Percentiles rank a stretch among this genome's conserved stretches.
phyloP scores from a whole-genome alignment of 2,888 invertebrate species.

The Plebejus anna region DNA sequence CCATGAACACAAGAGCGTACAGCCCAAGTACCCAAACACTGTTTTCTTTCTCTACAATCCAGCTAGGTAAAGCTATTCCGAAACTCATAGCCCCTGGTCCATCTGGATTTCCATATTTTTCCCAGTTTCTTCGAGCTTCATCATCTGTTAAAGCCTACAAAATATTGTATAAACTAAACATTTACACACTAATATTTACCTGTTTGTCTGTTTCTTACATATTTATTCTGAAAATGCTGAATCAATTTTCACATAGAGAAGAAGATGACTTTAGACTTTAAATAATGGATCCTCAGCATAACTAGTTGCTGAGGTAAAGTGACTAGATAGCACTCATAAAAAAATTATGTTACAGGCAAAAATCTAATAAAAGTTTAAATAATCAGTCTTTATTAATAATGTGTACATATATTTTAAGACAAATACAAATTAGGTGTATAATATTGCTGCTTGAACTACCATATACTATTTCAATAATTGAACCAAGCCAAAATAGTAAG shows the following conservation, averaged over 20 bases:
- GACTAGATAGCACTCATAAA: too few relatives aligned
- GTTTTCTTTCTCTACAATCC: conserved; percentile 99
- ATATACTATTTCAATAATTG: neutral
- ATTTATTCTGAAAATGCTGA: too few relatives aligned
- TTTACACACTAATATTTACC: neutral
- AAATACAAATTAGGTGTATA: neutral
- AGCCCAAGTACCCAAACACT: conserved; percentile 98
- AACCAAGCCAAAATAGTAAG: neutral
- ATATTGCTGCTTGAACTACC: neutral
- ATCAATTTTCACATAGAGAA: too few relatives aligned
- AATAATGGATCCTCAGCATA: too few relatives aligned
- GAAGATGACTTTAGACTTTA: too few relatives aligned
- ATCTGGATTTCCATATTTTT: conserved; percentile 99
- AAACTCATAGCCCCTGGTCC: conserved; percentile 99
- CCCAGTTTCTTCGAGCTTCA: conserved; percentile 98
- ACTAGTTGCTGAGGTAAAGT: too few relatives aligned
- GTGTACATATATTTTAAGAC: too few relatives aligned
- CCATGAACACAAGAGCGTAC: conserved; percentile 98
- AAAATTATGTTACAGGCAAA: too few relatives aligned
- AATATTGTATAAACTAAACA: neutral
- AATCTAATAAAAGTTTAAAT: too few relatives aligned
- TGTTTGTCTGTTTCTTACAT: too few relatives aligned
- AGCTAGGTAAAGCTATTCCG: conserved; percentile 99
- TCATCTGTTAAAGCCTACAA: conserved; percentile 95
- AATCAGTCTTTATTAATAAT: too few relatives aligned